These are phyloP conservation scores for Harpalus rufipes DNA, from an alignment of 2,888 invertebrate species.

Conservation along the genomic window DNA sequence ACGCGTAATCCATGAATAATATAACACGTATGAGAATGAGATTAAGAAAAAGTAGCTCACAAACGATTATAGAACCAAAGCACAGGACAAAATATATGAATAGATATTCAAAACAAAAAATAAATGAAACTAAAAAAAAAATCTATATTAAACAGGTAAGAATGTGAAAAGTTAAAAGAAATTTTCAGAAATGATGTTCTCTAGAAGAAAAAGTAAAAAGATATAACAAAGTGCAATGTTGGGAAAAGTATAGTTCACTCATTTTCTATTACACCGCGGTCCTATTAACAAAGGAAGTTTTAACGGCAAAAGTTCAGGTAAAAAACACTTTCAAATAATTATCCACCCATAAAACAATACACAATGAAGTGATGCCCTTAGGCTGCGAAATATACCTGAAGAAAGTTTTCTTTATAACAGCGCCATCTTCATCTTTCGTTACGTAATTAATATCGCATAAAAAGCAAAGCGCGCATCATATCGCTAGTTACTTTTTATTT, in stretches of 20 bases:
- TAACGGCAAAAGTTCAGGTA: slow-evolving; percentile 62
- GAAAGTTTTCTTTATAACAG: slow-evolving; percentile 54
- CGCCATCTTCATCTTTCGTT: slow-evolving; percentile 24
- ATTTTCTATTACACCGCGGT: slow-evolving; percentile 42
- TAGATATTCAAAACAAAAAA: not conserved
- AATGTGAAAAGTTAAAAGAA: not conserved
- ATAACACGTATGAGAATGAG: too few relatives aligned
- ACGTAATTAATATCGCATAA: slow-evolving; percentile 59
- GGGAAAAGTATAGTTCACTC: slow-evolving; percentile 47
- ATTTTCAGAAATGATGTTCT: slow-evolving; percentile 6
- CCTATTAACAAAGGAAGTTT: slow-evolving; percentile 57
- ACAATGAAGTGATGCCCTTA: slow-evolving; percentile 60
- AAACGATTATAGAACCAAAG: too few relatives aligned
- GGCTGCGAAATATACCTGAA: slow-evolving; percentile 7
- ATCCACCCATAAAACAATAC: slow-evolving; percentile 63
- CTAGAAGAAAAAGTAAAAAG: slow-evolving; percentile 3
- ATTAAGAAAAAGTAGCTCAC: too few relatives aligned
- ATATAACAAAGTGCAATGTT: slow-evolving; percentile 23
- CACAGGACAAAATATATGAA: too few relatives aligned
- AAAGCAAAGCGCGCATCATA: slow-evolving; percentile 41
- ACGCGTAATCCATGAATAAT: too few relatives aligned
- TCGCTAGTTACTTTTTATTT: slow-evolving; percentile 66
- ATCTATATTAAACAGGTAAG: not conserved
- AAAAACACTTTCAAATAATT: slow-evolving; percentile 63
- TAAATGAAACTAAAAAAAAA: not conserved